Base-by-base conservation (phyloP, 1,140 invertebrate species). In the Trachelipus rathkii region DNA sequence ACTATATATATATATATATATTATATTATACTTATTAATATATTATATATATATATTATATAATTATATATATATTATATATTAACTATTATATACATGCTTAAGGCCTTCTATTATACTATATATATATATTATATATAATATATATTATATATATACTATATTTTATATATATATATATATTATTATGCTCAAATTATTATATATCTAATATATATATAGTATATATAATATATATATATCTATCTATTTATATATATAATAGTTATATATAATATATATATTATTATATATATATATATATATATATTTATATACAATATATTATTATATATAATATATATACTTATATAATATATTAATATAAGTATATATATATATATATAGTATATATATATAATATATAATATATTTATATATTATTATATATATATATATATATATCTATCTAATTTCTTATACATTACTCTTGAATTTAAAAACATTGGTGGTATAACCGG, bases 401-500 rank as follows among this genome's bases (percentile, higher is more conserved):
- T 60, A 60, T 60, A 60, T 60, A 60, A 60, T 60, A 60, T 60
- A 60, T 60, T 4, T 60, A 60, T 60, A 60, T 60, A 60, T 60
- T 10, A 10, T 10, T 50, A 60, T 60, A 60, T 60, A 60, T 60
- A 60, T 60, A 60, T 60, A 60, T 60, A 60, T 60, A 60, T 60
- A 60, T 60, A 60, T 60, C 1, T 8, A 8, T 60, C 19, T 13
- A 60, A 60, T 3, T 60, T 60, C 8, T 3, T 19, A 13, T 19
- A 60, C 8, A 19, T 13, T 15, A 60, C 50, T 15, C 8, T 60
- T 1, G 4, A 19, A 19, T 60, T 60, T 19, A 2, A 19, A 60
- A 19, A 15, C 50, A 60, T 60, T 2, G 50, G 2, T 13, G 50
- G 50, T 60, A 60, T 60, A 13, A 19, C 11, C 2, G 19, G 50